Evolutionary conservation across 2,888 invertebrate genomes (phyloP).

Genomic region (Crepidodera aurea): DNA sequence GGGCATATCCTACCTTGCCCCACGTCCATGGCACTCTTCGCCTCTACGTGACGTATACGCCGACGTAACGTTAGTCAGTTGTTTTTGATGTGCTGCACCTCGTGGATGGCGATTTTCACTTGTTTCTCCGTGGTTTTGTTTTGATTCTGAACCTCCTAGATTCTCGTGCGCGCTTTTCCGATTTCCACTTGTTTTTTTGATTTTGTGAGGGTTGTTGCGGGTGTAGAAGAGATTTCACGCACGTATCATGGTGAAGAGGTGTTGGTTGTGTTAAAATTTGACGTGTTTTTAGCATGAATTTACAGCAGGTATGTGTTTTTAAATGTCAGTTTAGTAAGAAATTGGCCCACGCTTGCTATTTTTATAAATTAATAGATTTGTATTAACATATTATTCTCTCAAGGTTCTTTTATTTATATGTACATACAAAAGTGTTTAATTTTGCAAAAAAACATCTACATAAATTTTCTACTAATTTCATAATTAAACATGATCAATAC

Average conservation of each 20-base stretch:
- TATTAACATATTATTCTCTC: neutral
- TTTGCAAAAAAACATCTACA: too few species aligned
- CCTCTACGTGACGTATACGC: conserved; percentile 28
- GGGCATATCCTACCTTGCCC: conserved; percentile 27
- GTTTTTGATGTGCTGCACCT: conserved; percentile 35
- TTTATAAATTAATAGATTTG: neutral
- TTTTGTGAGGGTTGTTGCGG: neutral
- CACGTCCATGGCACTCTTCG: conserved; percentile 33
- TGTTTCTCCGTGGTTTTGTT: conserved; percentile 16
- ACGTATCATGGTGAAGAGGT: neutral
- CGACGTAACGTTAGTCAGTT: conserved; percentile 33
- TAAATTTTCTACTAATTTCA: too few species aligned
- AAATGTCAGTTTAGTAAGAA: neutral
- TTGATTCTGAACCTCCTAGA: conserved; percentile 8
- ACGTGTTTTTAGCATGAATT: conserved; percentile 31
- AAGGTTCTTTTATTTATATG: neutral
- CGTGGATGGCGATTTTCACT: conserved; percentile 29
- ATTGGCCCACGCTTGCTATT: conserved; percentile 13
- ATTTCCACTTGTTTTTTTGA: neutral
- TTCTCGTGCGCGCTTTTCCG: neutral
- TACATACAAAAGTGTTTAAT: neutral
- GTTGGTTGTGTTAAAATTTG: conserved; percentile 20
- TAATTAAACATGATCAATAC: too few species aligned
- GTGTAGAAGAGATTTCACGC: neutral
- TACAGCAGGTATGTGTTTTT: conserved; percentile 19